A percentile compares a stretch with the other conserved stretches of the same genome.
Conservation (phyloP, 2,113 vertebrate species). For the Tenrec ecaudatus region DNA sequence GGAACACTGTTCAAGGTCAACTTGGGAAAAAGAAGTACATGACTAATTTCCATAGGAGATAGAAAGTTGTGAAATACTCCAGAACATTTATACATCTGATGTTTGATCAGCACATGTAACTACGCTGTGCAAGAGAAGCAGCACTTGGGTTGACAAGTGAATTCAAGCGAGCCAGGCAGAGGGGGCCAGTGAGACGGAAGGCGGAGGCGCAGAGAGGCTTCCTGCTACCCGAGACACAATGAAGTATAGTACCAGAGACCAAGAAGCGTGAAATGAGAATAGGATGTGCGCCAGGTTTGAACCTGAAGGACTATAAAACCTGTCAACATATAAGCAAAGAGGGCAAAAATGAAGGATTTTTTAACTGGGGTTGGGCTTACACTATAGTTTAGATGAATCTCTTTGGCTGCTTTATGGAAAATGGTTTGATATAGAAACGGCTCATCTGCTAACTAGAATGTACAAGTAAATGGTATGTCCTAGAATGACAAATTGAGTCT, state of each 20-base stretch:
- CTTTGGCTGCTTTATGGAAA: neutral
- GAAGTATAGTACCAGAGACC: neutral
- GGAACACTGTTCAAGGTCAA: neutral
- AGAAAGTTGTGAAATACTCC: neutral
- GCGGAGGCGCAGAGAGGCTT: too few relatives aligned
- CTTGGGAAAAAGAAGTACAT: neutral
- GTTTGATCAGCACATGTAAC: neutral
- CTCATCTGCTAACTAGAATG: neutral
- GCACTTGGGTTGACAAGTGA: neutral
- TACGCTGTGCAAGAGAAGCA: neutral
- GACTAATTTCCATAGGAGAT: neutral
- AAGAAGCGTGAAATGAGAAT: neutral
- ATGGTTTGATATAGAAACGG: neutral
- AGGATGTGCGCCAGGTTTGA: neutral
- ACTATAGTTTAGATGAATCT: slow-evolving; percentile 1
- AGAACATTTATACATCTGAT: neutral
- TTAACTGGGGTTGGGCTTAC: neutral
- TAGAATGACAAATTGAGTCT: neutral
- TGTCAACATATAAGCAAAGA: neutral
- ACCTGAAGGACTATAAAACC: neutral
- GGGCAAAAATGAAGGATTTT: neutral
- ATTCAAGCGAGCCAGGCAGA: too few relatives aligned
- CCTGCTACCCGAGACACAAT: too few relatives aligned
- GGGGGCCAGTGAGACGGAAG: too few relatives aligned
- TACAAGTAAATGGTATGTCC: neutral